These are phyloP conservation scores for Microctonus aethiopoides DNA, from an alignment of 2,888 invertebrate genomes.

Conservation along the genomic window DNA sequence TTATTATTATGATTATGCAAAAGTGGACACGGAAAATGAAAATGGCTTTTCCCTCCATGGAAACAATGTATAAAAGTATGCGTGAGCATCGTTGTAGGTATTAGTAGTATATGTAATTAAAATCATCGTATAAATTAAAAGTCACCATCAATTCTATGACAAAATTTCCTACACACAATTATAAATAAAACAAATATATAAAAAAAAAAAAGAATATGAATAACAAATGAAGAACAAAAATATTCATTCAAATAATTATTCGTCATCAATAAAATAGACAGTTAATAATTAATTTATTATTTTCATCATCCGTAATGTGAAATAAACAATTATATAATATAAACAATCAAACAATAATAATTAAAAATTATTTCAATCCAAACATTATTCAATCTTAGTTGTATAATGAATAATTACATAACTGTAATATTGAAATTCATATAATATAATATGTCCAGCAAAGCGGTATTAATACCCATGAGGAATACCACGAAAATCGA, in stretches of 20 bases:
- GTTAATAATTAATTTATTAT: too few species aligned
- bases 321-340: neutral
- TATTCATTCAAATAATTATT: neutral
- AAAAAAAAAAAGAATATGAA: neutral
- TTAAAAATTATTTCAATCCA: too few species aligned
- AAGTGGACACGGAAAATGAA: slow-evolving; percentile 16
- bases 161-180: slow-evolving; percentile 4
- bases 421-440: too few species aligned
- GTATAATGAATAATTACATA: too few species aligned
- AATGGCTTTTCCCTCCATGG: slow-evolving; percentile 42
- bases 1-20: neutral
- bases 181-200: slow-evolving; percentile 1
- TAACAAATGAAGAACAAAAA: neutral
- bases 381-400: too few species aligned
- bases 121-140: slow-evolving; percentile 45
- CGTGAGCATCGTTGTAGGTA: slow-evolving; percentile 36
- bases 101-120: slow-evolving; percentile 29
- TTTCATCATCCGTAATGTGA: too few species aligned
- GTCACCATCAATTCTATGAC: slow-evolving; percentile 40
- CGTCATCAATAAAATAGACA: too few species aligned
- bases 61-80: slow-evolving; percentile 40
- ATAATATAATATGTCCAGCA: neutral
- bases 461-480: slow-evolving; percentile 34
- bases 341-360: neutral
- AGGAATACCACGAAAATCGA: slow-evolving; percentile 20